These are phyloP conservation scores for Chaenogobius annularis DNA, from an alignment of 2,113 vertebrate species.

Conservation along the genomic window DNA sequence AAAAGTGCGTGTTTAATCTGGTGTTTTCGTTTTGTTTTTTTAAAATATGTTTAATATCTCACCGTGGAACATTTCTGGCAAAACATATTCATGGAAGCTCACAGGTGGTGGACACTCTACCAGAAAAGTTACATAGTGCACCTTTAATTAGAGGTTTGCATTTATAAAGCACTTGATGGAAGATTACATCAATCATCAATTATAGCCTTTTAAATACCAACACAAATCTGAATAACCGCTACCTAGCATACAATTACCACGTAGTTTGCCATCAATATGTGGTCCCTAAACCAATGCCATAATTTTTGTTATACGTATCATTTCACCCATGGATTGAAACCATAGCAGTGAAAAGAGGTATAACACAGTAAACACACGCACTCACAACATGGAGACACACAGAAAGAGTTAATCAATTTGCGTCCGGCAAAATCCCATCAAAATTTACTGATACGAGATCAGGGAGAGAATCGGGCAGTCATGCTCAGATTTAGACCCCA, in stretches of 20 bases:
- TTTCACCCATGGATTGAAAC: conserved; percentile 11
- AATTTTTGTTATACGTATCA: conserved; percentile 36
- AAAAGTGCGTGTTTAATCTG: too few relatives aligned
- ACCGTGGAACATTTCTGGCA: neutral
- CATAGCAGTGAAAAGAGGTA: neutral
- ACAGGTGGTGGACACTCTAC: neutral
- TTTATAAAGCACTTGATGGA: too few relatives aligned
- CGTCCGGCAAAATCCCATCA: conserved; percentile 71
- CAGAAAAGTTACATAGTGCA: neutral
- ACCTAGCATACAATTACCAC: neutral
- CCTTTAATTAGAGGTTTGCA: too few relatives aligned
- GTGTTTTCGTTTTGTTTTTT: neutral
- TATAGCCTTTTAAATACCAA: neutral
- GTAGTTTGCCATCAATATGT: neutral
- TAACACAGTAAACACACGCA: neutral
- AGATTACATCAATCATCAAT: too few relatives aligned
- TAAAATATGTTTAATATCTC: neutral
- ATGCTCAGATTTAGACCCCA: conserved; percentile 57
- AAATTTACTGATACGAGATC: conserved; percentile 63
- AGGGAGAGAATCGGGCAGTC: conserved; percentile 72
- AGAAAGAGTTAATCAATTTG: conserved; percentile 59
- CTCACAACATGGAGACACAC: conserved; percentile 39
- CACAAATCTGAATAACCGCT: neutral
- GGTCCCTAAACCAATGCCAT: neutral
- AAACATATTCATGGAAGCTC: neutral